These are phyloP conservation scores for Atherinomorus stipes DNA, from an alignment of 2,113 vertebrate genomes.

Conservation along the genomic window DNA sequence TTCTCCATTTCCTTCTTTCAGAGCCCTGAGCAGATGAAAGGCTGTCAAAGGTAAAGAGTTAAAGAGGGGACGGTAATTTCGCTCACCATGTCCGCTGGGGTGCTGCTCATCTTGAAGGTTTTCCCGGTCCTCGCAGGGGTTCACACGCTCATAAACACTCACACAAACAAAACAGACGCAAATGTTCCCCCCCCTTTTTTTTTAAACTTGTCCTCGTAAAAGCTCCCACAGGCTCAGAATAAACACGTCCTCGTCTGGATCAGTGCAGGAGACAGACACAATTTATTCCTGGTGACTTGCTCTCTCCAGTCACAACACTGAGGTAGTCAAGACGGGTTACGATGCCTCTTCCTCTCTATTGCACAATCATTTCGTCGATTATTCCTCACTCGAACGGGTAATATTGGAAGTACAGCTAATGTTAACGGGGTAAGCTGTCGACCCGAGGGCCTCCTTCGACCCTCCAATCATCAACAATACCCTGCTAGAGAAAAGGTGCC, in stretches of 20 bases:
- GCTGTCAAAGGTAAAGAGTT: background rate
- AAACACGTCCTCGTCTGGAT: slow-evolving; percentile 15
- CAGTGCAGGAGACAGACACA: slow-evolving; percentile 20
- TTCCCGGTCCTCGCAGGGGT: slow-evolving; percentile 44
- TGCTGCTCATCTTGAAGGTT: slow-evolving; percentile 79
- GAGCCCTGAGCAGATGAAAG: background rate
- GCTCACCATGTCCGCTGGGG: slow-evolving; percentile 84
- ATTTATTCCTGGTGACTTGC: slow-evolving; percentile 39
- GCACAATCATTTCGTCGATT: slow-evolving; percentile 68
- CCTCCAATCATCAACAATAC: slow-evolving; percentile 66
- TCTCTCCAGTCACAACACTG: slow-evolving; percentile 41
- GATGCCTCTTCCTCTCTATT: slow-evolving; percentile 65
- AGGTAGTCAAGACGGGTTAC: slow-evolving; percentile 55
- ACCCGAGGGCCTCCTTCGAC: slow-evolving; percentile 71
- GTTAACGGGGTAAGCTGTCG: slow-evolving; percentile 31
- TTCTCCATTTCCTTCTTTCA: too few relatives aligned
- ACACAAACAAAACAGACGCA: slow-evolving; percentile 8
- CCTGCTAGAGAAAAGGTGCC: slow-evolving; percentile 67
- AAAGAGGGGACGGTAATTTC: background rate
- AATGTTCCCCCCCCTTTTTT: slow-evolving; percentile 26
- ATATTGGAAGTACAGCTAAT: slow-evolving; percentile 9
- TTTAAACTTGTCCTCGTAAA: too few relatives aligned
- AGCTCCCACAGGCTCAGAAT: background rate
- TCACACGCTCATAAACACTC: slow-evolving; percentile 36
- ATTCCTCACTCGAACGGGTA: slow-evolving; percentile 17